phyloP scores from a whole-genome alignment of 2,113 vertebrate genomes.

The Papio anubis region DNA sequence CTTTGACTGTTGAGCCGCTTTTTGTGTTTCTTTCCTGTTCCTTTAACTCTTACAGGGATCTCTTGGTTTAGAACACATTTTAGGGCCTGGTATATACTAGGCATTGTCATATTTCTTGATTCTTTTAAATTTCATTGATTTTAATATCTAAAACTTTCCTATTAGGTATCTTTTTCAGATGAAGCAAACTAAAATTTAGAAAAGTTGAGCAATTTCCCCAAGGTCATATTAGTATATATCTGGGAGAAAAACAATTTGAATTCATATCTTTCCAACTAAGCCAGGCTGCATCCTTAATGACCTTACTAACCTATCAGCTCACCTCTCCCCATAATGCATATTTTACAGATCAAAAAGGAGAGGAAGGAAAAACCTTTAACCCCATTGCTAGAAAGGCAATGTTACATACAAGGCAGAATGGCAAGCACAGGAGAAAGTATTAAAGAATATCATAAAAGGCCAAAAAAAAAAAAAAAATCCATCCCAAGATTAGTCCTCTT shows the following conservation, averaged over 20 bases:
- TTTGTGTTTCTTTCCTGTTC: too few species aligned
- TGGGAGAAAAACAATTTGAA: not conserved
- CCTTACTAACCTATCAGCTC: not conserved
- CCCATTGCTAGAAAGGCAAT: not conserved
- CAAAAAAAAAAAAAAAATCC: not conserved
- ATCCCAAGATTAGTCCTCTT: not conserved
- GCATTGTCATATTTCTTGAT: not conserved
- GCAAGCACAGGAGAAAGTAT: not conserved
- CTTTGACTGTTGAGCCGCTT: too few species aligned
- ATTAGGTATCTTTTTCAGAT: not conserved
- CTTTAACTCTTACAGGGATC: too few species aligned
- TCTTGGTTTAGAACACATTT: not conserved
- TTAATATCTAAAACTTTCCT: not conserved
- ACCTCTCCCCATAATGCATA: not conserved
- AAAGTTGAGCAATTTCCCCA: not conserved
- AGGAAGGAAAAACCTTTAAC: not conserved
- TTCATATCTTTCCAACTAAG: not conserved
- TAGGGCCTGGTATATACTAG: not conserved
- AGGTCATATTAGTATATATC: not conserved
- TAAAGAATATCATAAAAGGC: not conserved
- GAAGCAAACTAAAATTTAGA: not conserved
- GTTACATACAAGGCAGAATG: not conserved
- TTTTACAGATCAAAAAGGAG: not conserved
- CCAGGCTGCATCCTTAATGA: not conserved
- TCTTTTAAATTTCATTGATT: not conserved